Base-by-base conservation (phyloP, 2,797 vertebrate genomes). In the Bothrops alternatus region DNA sequence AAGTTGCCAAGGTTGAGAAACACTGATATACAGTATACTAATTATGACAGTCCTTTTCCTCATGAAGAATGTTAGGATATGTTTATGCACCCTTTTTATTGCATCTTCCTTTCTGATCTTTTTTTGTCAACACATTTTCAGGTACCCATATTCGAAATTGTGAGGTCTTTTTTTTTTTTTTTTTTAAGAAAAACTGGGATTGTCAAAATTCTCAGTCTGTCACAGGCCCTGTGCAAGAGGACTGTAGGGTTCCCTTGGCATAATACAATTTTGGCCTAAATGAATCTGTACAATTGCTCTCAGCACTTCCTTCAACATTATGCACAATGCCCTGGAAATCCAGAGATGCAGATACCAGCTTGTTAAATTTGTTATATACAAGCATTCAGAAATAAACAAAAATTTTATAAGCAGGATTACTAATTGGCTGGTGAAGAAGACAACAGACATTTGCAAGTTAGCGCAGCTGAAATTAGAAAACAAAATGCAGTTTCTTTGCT, bases 261-360 rank as follows among this genome's bases (percentile, higher is more conserved):
- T 86, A 20, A n/a, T 50, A 60, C 28, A 32, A n/a, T 60, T 86
- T 86, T 90, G 88, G 60, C 28, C 0, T 6, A 0, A 11, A 16
- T 53, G 55, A 86, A 57, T 53, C 89, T 90, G 85, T 56, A 86
- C 91, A 93, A 89, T 65, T 69, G 53, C 60, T 73, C 91, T 47
- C 88, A 95, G 90, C 93, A 96, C 57, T 94, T 95, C 58, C 42
- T 42, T 56, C 28, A n/a, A 91, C 60, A 47, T 47, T 86, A 32
- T 63, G 0, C 93, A 86, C 86, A 50, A 16, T 78, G 63, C 92
- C 61, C 90, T 55, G 91, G 88, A 90, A 94, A 90, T 86, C 47
- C 85, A 87, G 57, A 37, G 57, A 85, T 42, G 32, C 16, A 58
- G 37, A 0, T 50, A 13, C 18, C n/a, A 82, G 12, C 42, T 73